Conservation (phyloP, 2,113 vertebrate species). For the Condylura cristata region DNA sequence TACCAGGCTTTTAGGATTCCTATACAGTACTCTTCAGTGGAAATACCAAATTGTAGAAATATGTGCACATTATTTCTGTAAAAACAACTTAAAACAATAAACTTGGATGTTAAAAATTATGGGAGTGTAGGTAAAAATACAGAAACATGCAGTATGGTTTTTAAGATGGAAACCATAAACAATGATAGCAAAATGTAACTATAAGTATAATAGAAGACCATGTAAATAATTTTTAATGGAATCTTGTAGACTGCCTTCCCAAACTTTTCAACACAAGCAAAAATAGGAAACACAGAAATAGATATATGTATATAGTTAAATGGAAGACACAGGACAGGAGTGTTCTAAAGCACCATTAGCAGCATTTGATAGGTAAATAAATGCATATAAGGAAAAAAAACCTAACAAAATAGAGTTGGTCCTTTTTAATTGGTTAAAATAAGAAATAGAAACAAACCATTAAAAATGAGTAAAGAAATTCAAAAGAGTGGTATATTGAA, state of each 20-base stretch:
- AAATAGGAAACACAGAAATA: neutral
- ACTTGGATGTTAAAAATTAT: neutral
- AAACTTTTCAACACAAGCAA: neutral
- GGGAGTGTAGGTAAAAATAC: conserved; percentile 28
- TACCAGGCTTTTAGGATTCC: conserved; percentile 3
- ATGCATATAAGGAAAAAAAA: neutral
- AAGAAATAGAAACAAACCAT: neutral
- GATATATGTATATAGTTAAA: neutral
- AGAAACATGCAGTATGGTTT: neutral
- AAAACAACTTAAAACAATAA: neutral
- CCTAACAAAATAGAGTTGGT: neutral
- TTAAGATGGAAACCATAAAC: neutral
- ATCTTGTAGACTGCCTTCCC: neutral
- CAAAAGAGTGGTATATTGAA: neutral
- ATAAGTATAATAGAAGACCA: neutral
- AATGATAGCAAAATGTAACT: neutral
- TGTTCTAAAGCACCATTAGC: neutral
- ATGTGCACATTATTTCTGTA: conserved; percentile 7
- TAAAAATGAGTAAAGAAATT: conserved; percentile 3
- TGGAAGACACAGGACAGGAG: neutral
- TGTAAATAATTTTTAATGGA: neutral
- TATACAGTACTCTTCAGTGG: neutral
- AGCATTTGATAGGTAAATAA: conserved; percentile 19
- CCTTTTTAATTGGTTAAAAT: neutral
- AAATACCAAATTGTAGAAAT: neutral